phyloP scores from a whole-genome alignment of 2,797 vertebrate genomes.

The Bufotes viridis region DNA sequence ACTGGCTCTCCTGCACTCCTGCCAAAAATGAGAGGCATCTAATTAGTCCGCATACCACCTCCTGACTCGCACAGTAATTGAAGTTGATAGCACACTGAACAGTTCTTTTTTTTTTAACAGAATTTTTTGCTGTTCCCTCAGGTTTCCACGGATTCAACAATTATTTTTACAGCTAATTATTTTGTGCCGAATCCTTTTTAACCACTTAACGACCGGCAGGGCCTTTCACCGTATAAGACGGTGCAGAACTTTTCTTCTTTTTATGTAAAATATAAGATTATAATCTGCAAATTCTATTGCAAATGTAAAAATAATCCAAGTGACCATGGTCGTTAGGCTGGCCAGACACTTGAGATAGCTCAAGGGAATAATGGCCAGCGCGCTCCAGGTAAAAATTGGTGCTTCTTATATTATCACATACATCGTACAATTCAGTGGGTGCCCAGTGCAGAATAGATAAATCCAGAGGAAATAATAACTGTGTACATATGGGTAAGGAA shows the following conservation, averaged over 20 bases:
- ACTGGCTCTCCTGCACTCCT: constrained; percentile 37
- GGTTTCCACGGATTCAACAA: constrained; percentile 56
- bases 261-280: neutral
- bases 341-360: too few species aligned
- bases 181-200: constrained; percentile 13
- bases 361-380: too few species aligned
- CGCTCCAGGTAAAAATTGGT: too few species aligned
- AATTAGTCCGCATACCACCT: constrained; percentile 57
- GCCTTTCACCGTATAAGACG: neutral
- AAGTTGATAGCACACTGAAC: constrained; percentile 48
- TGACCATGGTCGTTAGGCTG: too few species aligned
- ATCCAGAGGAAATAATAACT: too few species aligned
- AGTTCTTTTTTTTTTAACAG: constrained; percentile 6
- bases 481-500: too few species aligned
- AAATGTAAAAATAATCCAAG: too few species aligned
- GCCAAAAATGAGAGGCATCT: constrained; percentile 50
- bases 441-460: too few species aligned
- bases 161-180: constrained; percentile 57
- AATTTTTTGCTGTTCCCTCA: constrained; percentile 29
- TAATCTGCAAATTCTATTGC: neutral
- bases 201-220: neutral
- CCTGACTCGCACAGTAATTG: constrained; percentile 54
- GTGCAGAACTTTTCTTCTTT: neutral
- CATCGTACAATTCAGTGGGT: too few species aligned
- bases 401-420: too few species aligned